phyloP scores from a whole-genome alignment of 92 coral and sea anemone genomes.

The Palythoa heliodiscus region DNA sequence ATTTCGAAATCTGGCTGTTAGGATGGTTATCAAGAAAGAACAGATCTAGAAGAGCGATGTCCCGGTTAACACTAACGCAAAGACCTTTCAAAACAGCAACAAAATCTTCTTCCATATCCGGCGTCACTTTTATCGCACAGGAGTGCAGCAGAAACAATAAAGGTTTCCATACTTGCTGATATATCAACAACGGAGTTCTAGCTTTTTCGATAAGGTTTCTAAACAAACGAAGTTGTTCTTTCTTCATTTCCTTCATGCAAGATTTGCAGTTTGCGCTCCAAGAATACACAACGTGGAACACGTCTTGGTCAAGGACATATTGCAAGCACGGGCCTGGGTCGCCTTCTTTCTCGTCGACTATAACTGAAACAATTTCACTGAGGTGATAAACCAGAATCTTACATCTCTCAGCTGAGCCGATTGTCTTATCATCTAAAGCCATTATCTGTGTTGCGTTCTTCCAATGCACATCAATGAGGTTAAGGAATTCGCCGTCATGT shows the following conservation, averaged over 20 bases:
- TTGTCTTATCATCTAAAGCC: slow-evolving; percentile 80
- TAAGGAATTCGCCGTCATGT: slow-evolving; percentile 65
- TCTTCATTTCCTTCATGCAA: slow-evolving; percentile 81
- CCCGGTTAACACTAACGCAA: slow-evolving; percentile 94
- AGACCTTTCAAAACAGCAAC: slow-evolving; percentile 92
- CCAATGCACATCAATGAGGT: slow-evolving; percentile 85
- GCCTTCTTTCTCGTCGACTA: slow-evolving; percentile 91
- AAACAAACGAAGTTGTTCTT: slow-evolving; percentile 86
- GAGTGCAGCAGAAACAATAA: slow-evolving; percentile 82
- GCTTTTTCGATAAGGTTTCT: slow-evolving; percentile 82
- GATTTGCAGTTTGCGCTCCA: slow-evolving; percentile 83
- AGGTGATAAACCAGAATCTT: slow-evolving; percentile 88
- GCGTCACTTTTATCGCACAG: slow-evolving; percentile 72
- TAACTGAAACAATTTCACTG: slow-evolving; percentile 76
- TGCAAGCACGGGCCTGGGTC: slow-evolving; percentile 93
- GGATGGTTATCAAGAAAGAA: slow-evolving; percentile 88
- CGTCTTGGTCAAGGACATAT: slow-evolving; percentile 79
- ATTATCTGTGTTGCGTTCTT: slow-evolving; percentile 80
- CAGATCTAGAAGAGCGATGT: slow-evolving; percentile 81
- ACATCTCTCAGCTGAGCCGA: slow-evolving; percentile 80
- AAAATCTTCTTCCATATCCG: slow-evolving; percentile 85
- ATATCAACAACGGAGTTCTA: slow-evolving; percentile 78
- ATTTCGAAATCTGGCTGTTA: slow-evolving; percentile 66
- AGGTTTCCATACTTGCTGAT: slow-evolving; percentile 93
- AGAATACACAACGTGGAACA: slow-evolving; percentile 74